Evolutionary conservation across 1,140 invertebrate species (phyloP).

Genomic region (Batillaria attramentaria): DNA sequence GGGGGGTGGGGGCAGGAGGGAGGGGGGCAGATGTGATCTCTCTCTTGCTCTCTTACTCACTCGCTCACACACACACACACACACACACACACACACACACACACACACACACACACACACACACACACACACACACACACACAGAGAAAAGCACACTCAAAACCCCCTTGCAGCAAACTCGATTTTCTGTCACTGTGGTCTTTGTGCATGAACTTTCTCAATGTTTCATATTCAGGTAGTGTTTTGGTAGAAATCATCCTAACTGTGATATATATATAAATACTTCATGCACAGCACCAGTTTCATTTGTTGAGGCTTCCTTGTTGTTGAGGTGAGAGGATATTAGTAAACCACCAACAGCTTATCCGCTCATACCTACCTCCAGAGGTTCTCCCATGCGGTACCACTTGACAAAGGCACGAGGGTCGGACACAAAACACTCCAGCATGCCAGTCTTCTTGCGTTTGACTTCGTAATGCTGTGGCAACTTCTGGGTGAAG

Average conservation of each 20-base stretch:
- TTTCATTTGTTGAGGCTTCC: too few species aligned
- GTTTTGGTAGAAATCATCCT: too few species aligned
- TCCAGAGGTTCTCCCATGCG: conserved; percentile 81
- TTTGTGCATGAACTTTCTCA: too few species aligned
- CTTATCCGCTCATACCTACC: conserved; percentile 54
- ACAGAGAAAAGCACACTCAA: too few species aligned
- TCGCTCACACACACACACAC: neutral
- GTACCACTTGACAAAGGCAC: conserved; percentile 95
- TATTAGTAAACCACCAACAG: too few species aligned
- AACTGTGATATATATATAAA: too few species aligned
- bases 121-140: neutral
- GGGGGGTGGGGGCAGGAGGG: neutral
- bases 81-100: neutral
- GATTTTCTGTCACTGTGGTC: too few species aligned
- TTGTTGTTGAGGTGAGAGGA: too few species aligned
- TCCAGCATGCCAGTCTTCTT: conserved; percentile 92
- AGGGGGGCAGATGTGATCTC: neutral
- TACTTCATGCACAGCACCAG: too few species aligned
- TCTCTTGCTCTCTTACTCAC: neutral
- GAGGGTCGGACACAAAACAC: conserved; percentile 93
- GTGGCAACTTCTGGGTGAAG: conserved; percentile 91
- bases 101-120: conserved; percentile 1
- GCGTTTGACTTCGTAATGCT: conserved; percentile 88
- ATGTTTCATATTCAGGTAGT: too few species aligned
- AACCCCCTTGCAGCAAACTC: too few species aligned